These are phyloP conservation scores for Serripes groenlandicus DNA, from an alignment of 2,888 invertebrate species.

Conservation along the genomic window DNA sequence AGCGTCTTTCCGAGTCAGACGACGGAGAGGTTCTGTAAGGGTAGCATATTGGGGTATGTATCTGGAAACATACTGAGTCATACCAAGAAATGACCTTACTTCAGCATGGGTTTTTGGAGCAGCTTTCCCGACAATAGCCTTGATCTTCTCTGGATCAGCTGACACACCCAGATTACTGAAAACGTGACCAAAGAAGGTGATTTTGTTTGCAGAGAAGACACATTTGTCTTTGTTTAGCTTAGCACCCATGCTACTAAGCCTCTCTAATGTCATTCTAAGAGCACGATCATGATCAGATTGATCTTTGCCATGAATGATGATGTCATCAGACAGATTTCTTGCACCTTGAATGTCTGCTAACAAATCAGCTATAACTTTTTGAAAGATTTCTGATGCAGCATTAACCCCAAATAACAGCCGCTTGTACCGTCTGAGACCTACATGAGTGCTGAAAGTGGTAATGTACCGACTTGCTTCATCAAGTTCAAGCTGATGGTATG, in stretches of 20 bases:
- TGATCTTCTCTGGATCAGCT: constrained; percentile 41
- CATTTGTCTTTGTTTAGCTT: constrained; percentile 66
- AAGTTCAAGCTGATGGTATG: too few species aligned
- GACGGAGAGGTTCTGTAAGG: constrained; percentile 43
- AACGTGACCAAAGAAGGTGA: constrained; percentile 56
- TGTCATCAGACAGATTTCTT: constrained; percentile 34
- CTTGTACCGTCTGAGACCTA: constrained; percentile 50
- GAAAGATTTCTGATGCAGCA: constrained; percentile 58
- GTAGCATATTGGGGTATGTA: constrained; percentile 62
- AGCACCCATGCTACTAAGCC: constrained; percentile 56
- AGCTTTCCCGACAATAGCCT: constrained; percentile 45
- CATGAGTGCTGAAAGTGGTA: constrained; percentile 58
- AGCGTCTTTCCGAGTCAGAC: constrained; percentile 25
- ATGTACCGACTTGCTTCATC: constrained; percentile 39
- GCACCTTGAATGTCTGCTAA: constrained; percentile 52
- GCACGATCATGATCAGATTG: constrained; percentile 56
- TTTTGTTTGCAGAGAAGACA: constrained; percentile 57
- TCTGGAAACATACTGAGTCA: constrained; percentile 47
- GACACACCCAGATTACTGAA: constrained; percentile 50
- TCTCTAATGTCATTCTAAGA: constrained; percentile 46
- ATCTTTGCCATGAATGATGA: constrained; percentile 60
- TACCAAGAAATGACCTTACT: constrained; percentile 56
- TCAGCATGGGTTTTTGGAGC: constrained; percentile 49
- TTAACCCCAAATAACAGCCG: constrained; percentile 49
- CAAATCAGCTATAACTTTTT: constrained; percentile 36